Percentiles rank a stretch among this genome's conserved stretches.
Evolutionary conservation across 2,113 vertebrate genomes (phyloP).

Genomic region (Girardinichthys multiradiatus): DNA sequence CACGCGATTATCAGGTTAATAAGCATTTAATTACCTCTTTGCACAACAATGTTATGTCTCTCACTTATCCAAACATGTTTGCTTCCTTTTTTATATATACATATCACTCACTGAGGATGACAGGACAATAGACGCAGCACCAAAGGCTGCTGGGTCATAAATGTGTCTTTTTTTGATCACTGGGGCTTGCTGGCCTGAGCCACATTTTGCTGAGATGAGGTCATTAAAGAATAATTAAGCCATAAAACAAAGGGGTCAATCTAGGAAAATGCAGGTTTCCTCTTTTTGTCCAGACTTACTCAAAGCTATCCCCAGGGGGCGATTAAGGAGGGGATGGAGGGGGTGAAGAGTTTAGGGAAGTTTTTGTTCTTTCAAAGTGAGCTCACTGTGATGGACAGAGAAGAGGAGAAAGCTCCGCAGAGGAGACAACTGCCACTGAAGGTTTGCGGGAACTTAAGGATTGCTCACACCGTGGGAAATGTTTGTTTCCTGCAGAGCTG

Average conservation of each 20-base stretch:
- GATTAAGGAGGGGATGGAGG: background rate
- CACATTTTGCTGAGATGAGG: slow-evolving; percentile 75
- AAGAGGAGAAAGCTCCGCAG: slow-evolving; percentile 41
- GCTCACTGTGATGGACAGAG: slow-evolving; percentile 49
- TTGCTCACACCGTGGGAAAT: slow-evolving; percentile 68
- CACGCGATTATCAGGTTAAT: slow-evolving; percentile 46
- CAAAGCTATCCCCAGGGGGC: slow-evolving; percentile 64
- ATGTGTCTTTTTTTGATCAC: slow-evolving; percentile 68
- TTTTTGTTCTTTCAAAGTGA: slow-evolving; percentile 72
- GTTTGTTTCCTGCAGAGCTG: slow-evolving; percentile 26
- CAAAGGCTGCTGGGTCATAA: slow-evolving; percentile 73
- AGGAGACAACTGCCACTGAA: slow-evolving; percentile 59
- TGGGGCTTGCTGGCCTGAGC: slow-evolving; percentile 57
- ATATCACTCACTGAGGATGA: slow-evolving; percentile 71
- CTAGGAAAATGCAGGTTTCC: slow-evolving; percentile 63
- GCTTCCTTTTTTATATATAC: slow-evolving; percentile 64
- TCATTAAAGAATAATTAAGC: slow-evolving; percentile 78
- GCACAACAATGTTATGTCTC: slow-evolving; percentile 58
- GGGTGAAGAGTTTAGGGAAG: slow-evolving; percentile 38
- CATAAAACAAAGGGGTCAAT: slow-evolving; percentile 76
- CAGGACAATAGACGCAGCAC: slow-evolving; percentile 66
- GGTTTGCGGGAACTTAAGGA: slow-evolving; percentile 42
- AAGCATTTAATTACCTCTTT: slow-evolving; percentile 55
- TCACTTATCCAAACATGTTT: slow-evolving; percentile 68
- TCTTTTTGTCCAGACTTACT: slow-evolving; percentile 56